Evolutionary conservation across 2,113 vertebrate species (phyloP).

Genomic region (Rhagologus leucostigma): DNA sequence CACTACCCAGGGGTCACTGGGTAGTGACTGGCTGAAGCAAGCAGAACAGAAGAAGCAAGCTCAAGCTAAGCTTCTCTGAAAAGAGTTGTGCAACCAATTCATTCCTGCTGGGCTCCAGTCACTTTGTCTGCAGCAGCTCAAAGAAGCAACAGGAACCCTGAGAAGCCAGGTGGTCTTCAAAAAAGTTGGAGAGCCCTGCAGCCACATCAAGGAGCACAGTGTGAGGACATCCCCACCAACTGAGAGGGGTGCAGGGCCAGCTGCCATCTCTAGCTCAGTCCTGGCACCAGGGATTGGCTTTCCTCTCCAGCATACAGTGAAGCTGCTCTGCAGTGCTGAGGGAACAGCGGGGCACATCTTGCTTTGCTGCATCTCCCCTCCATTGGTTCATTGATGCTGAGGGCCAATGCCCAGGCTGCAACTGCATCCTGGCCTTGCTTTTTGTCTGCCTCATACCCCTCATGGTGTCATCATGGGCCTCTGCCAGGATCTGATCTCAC

Average conservation of each 20-base stretch:
- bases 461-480: background rate
- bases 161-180: background rate
- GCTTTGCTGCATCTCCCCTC: background rate
- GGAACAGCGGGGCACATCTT: background rate
- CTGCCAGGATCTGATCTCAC: background rate
- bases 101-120: background rate
- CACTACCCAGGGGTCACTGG: background rate
- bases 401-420: background rate
- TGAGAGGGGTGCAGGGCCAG: background rate
- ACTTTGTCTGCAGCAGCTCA: background rate
- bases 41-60: background rate
- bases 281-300: background rate
- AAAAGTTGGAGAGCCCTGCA: background rate
- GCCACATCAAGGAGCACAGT: background rate
- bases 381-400: fast-evolving
- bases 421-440: background rate
- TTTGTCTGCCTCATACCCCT: background rate
- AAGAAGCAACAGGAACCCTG: background rate
- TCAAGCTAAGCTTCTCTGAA: background rate
- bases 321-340: background rate
- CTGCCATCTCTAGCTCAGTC: background rate
- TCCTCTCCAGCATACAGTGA: fast-evolving
- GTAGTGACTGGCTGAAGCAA: background rate
- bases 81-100: background rate
- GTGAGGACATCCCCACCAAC: background rate